Percentiles rank a stretch among this genome's conserved stretches.
Conservation (phyloP, 2,797 vertebrate genomes). For the Enteromius afrohamiltoni region DNA sequence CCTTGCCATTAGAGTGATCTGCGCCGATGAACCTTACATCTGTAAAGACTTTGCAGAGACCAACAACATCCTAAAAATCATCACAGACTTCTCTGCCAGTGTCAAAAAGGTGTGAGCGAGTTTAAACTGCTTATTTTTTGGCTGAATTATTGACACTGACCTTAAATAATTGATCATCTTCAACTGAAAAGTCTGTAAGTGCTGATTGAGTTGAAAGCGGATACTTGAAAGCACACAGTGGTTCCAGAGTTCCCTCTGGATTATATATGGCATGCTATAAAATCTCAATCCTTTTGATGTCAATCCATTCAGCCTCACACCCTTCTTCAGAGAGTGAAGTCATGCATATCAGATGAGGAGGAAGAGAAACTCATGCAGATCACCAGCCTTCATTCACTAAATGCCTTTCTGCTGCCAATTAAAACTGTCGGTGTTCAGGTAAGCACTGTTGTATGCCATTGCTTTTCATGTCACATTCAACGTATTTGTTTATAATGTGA, state of each 20-base stretch:
- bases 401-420: conserved; percentile 98
- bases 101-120: conserved; percentile 90
- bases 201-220: background rate
- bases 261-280: conserved; percentile 4
- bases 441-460: conserved; percentile 41
- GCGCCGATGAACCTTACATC: conserved; percentile 95
- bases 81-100: conserved; percentile 97
- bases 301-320: conserved; percentile 85
- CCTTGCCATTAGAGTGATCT: conserved; percentile 96
- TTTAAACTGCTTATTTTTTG: background rate
- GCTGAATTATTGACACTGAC: background rate
- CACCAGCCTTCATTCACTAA: conserved; percentile 98
- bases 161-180: background rate
- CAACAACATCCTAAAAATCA: conserved; percentile 98
- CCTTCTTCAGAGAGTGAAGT: conserved; percentile 95
- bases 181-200: background rate
- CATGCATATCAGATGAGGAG: conserved; percentile 94
- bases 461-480: background rate
- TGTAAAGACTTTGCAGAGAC: conserved; percentile 99
- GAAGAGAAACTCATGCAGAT: conserved; percentile 99
- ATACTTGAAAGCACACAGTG: background rate
- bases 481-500: background rate
- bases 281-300: conserved; percentile 30
- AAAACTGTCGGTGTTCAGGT: conserved; percentile 99
- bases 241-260: background rate